phyloP scores from a whole-genome alignment of 2,113 vertebrate species.

The Myotis yumanensis region DNA sequence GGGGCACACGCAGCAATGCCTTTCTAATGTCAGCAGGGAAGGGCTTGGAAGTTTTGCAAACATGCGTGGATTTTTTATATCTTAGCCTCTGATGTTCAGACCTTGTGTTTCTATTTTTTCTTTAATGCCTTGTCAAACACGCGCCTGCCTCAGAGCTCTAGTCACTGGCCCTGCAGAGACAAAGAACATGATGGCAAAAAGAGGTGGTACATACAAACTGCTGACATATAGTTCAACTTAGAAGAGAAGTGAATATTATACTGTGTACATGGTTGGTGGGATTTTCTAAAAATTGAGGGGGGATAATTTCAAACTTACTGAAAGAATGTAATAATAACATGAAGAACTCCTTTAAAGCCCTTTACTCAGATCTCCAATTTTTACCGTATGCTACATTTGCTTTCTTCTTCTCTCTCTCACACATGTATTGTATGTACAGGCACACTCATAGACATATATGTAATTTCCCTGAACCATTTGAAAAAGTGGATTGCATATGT shows the following conservation, averaged over 20 bases:
- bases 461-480: neutral
- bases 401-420: neutral
- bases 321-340: neutral
- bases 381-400: neutral
- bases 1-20: conserved; percentile 12
- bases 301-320: neutral
- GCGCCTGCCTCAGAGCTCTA: neutral
- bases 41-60: conserved; percentile 38
- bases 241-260: neutral
- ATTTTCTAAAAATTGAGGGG: neutral
- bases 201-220: neutral
- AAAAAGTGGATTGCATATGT: neutral
- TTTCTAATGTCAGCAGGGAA: conserved; percentile 49
- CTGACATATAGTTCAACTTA: neutral
- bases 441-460: neutral
- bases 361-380: neutral
- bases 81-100: conserved; percentile 6
- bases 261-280: neutral
- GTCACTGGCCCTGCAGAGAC: neutral
- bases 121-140: neutral
- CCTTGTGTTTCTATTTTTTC: conserved; percentile 43
- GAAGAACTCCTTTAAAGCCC: neutral
- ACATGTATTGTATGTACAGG: neutral
- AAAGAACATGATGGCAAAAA: neutral
- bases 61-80: conserved; percentile 10